phyloP scores from a whole-genome alignment of 2,888 invertebrate genomes.

The Drosophila recens region DNA sequence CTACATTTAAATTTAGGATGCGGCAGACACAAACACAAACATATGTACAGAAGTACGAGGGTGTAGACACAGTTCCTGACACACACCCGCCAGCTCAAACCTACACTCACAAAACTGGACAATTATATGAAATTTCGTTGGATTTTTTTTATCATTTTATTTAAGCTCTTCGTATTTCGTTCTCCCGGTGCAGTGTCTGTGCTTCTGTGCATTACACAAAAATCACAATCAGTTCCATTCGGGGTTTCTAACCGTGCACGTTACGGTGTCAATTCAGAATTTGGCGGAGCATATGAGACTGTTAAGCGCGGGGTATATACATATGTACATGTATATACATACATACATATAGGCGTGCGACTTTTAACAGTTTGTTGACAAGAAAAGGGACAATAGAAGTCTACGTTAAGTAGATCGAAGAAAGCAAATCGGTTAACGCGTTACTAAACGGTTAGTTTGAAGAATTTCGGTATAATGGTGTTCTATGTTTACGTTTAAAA shows the following conservation, averaged over 20 bases:
- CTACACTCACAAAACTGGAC: constrained; percentile 37
- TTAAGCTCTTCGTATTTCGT: constrained; percentile 56
- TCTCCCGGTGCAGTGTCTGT: constrained; percentile 39
- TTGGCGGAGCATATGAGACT: not conserved
- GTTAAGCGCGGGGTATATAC: not conserved
- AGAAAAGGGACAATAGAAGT: not conserved
- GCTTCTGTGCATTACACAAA: constrained; percentile 43
- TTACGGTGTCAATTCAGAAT: constrained; percentile 28
- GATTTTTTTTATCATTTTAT: constrained; percentile 52
- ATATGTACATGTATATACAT: not conserved
- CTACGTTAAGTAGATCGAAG: not conserved
- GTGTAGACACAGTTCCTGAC: constrained; percentile 40
- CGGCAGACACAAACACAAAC: constrained; percentile 1
- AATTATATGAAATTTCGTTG: constrained; percentile 52
- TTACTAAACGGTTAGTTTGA: not conserved
- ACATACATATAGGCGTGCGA: not conserved
- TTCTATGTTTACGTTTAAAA: not conserved
- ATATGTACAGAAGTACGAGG: not conserved
- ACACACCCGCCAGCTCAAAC: constrained; percentile 21
- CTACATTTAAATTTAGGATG: constrained; percentile 7
- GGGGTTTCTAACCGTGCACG: constrained; percentile 56
- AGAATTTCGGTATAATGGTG: not conserved
- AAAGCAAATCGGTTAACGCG: not conserved
- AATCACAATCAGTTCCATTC: constrained; percentile 58
- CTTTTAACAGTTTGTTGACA: not conserved